These are phyloP conservation scores for Azemiops feae DNA, from an alignment of 2,113 vertebrate species.

Conservation along the genomic window DNA sequence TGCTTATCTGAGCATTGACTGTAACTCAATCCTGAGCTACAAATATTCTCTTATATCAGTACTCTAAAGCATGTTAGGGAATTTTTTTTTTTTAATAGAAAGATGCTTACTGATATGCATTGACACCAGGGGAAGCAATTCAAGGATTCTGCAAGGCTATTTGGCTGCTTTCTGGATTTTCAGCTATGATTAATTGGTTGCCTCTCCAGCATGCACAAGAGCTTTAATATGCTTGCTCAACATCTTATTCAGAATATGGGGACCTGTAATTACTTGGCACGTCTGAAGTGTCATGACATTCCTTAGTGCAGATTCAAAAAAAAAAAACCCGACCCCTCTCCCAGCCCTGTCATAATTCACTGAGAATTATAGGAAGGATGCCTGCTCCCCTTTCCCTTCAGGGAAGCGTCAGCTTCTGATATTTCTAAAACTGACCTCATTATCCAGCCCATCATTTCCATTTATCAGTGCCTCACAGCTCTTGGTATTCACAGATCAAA, in stretches of 20 bases:
- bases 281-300: conserved; percentile 28
- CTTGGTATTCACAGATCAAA: conserved; percentile 46
- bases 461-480: conserved; percentile 57
- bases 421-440: conserved; percentile 62
- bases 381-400: conserved; percentile 35
- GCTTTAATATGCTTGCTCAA: background rate
- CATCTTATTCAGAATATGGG: background rate
- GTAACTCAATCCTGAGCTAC: background rate
- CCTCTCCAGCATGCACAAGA: background rate
- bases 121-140: background rate
- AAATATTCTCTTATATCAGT: background rate
- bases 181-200: conserved; percentile 13
- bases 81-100: background rate
- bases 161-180: background rate
- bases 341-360: conserved; percentile 44
- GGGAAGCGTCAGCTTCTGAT: conserved; percentile 36
- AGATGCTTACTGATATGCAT: background rate
- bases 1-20: background rate
- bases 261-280: conserved; percentile 21
- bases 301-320: conserved; percentile 44
- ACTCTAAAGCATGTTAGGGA: background rate
- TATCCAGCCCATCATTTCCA: conserved; percentile 63
- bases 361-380: conserved; percentile 41
- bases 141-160: background rate
- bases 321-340: conserved; percentile 38